phyloP scores from a whole-genome alignment of 2,888 invertebrate species.

The Keiferia lycopersicella region DNA sequence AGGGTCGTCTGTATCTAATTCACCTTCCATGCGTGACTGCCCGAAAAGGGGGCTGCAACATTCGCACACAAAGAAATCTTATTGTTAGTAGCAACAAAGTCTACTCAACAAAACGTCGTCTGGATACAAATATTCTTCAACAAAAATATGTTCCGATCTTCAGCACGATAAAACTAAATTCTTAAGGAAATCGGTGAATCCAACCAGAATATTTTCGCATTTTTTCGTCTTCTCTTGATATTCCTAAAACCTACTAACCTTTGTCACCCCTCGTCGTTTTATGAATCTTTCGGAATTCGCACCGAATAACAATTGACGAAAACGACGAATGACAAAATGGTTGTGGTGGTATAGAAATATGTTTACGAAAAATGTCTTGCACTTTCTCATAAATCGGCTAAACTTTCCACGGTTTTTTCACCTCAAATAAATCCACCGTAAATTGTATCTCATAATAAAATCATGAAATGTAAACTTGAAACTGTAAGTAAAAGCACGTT shows the following conservation, averaged over 20 bases:
- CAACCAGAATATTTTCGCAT: conserved; percentile 6
- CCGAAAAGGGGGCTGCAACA: background rate
- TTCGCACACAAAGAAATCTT: background rate
- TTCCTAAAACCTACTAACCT: conserved; percentile 17
- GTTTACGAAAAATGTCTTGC: background rate
- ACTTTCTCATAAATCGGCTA: too few species aligned
- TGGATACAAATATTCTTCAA: background rate
- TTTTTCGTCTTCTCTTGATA: conserved; percentile 18
- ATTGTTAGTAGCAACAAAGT: background rate
- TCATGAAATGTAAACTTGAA: too few species aligned
- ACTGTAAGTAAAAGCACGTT: too few species aligned
- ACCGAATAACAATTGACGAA: conserved; percentile 23
- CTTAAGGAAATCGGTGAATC: background rate
- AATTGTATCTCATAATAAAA: too few species aligned
- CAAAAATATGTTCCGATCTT: background rate
- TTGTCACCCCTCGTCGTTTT: conserved; percentile 18
- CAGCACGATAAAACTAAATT: conserved; percentile 5
- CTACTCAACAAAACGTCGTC: too few species aligned
- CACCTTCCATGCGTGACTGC: conserved; percentile 12
- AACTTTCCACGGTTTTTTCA: too few species aligned
- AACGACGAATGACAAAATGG: conserved; percentile 21
- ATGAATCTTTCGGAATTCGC: conserved; percentile 16
- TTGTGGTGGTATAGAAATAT: background rate
- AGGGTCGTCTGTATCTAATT: conserved; percentile 18
- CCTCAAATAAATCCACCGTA: too few species aligned